These are phyloP conservation scores for Dicerorhinus sumatrensis DNA, from an alignment of 2,113 vertebrate genomes.

Conservation along the genomic window DNA sequence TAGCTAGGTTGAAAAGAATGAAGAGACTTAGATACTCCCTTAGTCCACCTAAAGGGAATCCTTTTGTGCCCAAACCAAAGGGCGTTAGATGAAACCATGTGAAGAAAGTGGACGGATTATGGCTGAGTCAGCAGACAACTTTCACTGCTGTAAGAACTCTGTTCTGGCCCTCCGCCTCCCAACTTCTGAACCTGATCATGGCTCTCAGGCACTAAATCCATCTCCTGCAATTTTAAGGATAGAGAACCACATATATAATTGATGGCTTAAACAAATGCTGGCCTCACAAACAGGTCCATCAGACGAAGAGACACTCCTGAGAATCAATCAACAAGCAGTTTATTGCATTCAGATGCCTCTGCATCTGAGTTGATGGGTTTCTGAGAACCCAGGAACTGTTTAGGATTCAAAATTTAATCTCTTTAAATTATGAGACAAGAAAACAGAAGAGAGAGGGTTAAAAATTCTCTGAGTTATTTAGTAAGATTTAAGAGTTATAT, in stretches of 20 bases:
- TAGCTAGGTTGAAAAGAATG: neutral
- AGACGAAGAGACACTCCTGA: neutral
- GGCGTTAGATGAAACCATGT: neutral
- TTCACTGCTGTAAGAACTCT: neutral
- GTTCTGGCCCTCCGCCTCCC: neutral
- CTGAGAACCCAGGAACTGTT: neutral
- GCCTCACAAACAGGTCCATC: neutral
- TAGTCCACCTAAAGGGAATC: neutral
- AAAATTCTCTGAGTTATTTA: neutral
- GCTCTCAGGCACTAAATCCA: neutral
- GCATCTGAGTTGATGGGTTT: neutral
- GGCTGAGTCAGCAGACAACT: neutral
- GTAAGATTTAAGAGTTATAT: conserved; percentile 12
- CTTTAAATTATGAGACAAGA: neutral
- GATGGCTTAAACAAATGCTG: neutral
- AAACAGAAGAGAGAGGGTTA: neutral
- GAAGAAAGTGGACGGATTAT: neutral
- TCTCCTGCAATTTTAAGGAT: conserved; percentile 64
- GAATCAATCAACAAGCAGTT: neutral
- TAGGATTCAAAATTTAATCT: neutral
- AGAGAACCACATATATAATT: conserved; percentile 47
- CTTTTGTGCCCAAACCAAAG: neutral
- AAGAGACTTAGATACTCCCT: neutral
- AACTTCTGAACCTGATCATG: neutral
- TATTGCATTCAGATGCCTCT: neutral